phyloP scores from a whole-genome alignment of 2,888 invertebrate species.

The Acanthosepion pharaonis region DNA sequence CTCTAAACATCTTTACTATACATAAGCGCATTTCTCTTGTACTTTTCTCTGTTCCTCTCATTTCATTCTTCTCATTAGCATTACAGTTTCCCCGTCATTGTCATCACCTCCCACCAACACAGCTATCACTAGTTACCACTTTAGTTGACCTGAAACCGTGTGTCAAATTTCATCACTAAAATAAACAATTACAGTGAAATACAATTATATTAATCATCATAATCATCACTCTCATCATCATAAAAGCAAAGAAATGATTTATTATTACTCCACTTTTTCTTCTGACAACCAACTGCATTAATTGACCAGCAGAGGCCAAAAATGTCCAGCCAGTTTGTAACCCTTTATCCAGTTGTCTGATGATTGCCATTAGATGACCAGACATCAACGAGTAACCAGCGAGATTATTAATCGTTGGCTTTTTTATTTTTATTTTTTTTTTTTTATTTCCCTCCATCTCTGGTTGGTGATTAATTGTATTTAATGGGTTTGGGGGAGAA shows the following conservation, averaged over 20 bases:
- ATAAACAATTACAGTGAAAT: neutral
- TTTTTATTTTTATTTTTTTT: neutral
- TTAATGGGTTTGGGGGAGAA: slow-evolving; percentile 24
- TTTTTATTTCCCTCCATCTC: neutral
- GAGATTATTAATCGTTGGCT: neutral
- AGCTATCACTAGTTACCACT: slow-evolving; percentile 1
- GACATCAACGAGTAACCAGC: neutral
- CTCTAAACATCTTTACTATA: too few species aligned
- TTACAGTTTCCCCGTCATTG: neutral
- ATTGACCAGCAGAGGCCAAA: slow-evolving; percentile 11
- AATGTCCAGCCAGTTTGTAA: neutral
- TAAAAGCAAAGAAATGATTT: neutral
- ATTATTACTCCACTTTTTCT: neutral
- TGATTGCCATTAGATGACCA: neutral
- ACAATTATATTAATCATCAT: neutral
- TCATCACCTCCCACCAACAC: neutral
- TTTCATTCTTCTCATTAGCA: slow-evolving; percentile 33
- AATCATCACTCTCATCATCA: neutral
- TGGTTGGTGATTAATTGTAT: neutral
- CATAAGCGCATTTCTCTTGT: neutral
- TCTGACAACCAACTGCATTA: slow-evolving; percentile 18
- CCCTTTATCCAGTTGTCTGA: neutral
- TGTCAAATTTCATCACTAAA: neutral
- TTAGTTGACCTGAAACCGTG: neutral
- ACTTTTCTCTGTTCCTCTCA: neutral